Conservation (phyloP, 2,113 vertebrate species). For the Chlorocebus sabaeus region DNA sequence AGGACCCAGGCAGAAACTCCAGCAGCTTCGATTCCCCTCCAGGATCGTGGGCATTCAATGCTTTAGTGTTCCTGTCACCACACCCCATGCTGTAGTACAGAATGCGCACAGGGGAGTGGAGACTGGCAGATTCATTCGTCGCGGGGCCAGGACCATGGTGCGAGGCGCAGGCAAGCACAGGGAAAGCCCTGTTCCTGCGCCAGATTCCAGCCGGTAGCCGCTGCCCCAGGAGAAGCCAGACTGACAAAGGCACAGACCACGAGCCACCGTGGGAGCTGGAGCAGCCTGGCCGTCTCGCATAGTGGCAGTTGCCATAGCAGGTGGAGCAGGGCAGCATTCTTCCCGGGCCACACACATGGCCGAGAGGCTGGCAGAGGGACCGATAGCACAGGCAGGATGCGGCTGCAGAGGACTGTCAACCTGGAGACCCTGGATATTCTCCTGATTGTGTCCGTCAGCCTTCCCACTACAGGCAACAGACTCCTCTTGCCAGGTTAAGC, state of each 20-base stretch:
- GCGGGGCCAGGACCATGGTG: not conserved
- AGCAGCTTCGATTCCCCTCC: too few relatives aligned
- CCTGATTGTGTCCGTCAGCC: not conserved
- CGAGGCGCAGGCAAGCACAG: fast-evolving
- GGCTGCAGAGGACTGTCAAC: not conserved
- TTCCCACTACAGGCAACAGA: not conserved
- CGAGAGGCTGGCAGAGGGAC: not conserved
- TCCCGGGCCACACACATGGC: not conserved
- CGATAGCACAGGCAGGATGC: not conserved
- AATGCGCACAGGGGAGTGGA: not conserved
- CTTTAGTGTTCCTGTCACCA: not conserved
- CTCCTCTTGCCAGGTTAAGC: not conserved
- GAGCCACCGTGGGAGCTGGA: not conserved
- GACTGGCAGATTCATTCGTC: not conserved
- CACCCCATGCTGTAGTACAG: not conserved
- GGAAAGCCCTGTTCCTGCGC: not conserved
- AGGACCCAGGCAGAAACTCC: not conserved
- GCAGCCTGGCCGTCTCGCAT: too few relatives aligned
- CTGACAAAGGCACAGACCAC: not conserved
- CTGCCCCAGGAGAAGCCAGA: not conserved
- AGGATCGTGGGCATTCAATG: not conserved
- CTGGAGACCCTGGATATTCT: not conserved
- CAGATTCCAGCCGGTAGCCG: not conserved
- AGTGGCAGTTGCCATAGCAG: not conserved
- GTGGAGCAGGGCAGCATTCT: not conserved